phyloP scores from a whole-genome alignment of 1,140 invertebrate species.

The Atta texana region DNA sequence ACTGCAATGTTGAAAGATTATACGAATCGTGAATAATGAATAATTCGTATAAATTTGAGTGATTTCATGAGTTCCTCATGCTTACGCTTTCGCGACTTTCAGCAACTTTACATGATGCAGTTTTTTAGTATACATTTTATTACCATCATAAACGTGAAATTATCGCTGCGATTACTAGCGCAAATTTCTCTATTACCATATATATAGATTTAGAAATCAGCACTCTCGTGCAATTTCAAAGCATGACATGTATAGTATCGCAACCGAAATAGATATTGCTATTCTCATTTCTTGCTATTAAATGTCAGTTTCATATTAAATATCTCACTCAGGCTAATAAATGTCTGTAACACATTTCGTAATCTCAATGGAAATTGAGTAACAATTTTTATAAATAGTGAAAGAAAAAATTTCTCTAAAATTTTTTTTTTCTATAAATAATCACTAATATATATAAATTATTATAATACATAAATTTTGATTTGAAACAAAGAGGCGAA shows the following conservation, averaged over 20 bases:
- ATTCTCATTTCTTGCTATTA: background rate
- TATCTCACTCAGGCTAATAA: no score
- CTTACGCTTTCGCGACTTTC: constrained; percentile 46
- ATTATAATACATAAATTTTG: background rate
- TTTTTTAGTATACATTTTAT: constrained; percentile 27
- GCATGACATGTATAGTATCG: background rate
- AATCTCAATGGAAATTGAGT: background rate
- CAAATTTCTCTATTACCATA: constrained; percentile 62
- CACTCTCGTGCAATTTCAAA: constrained; percentile 27
- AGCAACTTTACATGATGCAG: constrained; percentile 9
- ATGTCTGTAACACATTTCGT: background rate
- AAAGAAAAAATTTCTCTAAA: background rate
- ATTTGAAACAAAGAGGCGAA: background rate
- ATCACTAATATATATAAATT: background rate
- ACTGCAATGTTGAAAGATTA: background rate
- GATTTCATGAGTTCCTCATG: background rate
- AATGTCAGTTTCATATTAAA: background rate
- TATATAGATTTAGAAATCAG: constrained; percentile 59
- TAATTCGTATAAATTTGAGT: background rate
- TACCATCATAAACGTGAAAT: constrained; percentile 32
- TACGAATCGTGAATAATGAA: constrained; percentile 48
- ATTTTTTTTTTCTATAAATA: background rate
- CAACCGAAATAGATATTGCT: background rate
- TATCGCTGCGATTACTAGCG: constrained; percentile 32
- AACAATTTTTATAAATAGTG: background rate